Evolutionary conservation across 2,888 invertebrate species (phyloP), one percentile per base, ranked within the genome.

Genomic region (Neoaliturus tenellus): DNA sequence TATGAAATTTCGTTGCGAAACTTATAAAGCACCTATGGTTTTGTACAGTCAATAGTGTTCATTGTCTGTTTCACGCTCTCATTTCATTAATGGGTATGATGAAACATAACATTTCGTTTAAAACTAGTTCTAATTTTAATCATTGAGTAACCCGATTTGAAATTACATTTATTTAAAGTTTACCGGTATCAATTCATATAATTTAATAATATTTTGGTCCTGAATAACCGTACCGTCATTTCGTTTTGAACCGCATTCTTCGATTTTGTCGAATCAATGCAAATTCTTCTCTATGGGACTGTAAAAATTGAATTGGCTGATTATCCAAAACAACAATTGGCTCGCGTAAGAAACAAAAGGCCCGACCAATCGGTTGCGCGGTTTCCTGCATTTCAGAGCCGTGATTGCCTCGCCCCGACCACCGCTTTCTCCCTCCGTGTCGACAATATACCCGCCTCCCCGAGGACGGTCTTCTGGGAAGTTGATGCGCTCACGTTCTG

Each of bases 321-420:
- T 62, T 62, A 62, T 62, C 25, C 62, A 62, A 62, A 62, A 25
- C 62, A 62, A 62, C 62, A 62, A 62, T 62, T 62, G 62, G 39
- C 69, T 69, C 33, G 39, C 69, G 69, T 69, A 35, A 69, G 69
- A 69, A 69, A 69, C 69, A 69, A 69, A 62, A 69, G 69, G 69
- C 35, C 69, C 35, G 69, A 69, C 69, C 33, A 69, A 69, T 69
- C 69, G 69, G 69, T 39, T 33, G 69, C 39, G 69, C 69, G 69
- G 69, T 39, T 31, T 67, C 67, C 67, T 67, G 67, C 58, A 58
- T 58, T 58, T 58, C 58, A 58, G 58, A 17, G 58, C 31, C 25
- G 69, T 14, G 39, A 39, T 69, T 69, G 69, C 69, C 23, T 6
- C 67, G 31, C 31, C 31, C 17, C 69, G 39, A 69, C 33, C 31